Evolutionary conservation across 2,797 vertebrate genomes (phyloP).

Genomic region (Poeciliopsis turneri): DNA sequence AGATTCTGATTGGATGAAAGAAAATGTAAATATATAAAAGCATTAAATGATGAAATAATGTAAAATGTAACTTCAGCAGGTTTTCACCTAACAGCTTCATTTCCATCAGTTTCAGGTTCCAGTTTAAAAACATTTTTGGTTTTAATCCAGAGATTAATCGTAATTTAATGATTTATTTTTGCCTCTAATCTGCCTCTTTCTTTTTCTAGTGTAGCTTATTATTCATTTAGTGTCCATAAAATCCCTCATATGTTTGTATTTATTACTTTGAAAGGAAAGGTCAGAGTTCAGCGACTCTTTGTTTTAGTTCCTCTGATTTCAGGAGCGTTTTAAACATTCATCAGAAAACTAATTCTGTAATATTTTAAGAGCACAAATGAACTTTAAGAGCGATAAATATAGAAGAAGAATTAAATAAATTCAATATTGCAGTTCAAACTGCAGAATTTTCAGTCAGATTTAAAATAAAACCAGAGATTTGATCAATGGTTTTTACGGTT

Average conservation of each 20-base stretch:
- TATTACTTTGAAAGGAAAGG: neutral
- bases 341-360: neutral
- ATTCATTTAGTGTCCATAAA: neutral
- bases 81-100: neutral
- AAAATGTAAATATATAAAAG: neutral
- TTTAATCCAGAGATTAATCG: neutral
- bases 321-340: neutral
- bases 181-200: neutral
- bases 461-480: neutral
- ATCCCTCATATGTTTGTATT: neutral
- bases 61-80: neutral
- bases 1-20: neutral
- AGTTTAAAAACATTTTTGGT: neutral
- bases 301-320: neutral
- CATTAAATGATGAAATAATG: neutral
- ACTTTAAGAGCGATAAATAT: neutral
- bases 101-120: neutral
- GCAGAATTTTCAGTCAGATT: neutral
- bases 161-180: neutral
- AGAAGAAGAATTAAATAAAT: neutral
- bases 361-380: neutral
- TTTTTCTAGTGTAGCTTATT: neutral
- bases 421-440: neutral
- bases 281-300: neutral
- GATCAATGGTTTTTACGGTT: neutral